Base-by-base conservation (phyloP, 2,113 vertebrate species). In the Sciurus niger region DNA sequence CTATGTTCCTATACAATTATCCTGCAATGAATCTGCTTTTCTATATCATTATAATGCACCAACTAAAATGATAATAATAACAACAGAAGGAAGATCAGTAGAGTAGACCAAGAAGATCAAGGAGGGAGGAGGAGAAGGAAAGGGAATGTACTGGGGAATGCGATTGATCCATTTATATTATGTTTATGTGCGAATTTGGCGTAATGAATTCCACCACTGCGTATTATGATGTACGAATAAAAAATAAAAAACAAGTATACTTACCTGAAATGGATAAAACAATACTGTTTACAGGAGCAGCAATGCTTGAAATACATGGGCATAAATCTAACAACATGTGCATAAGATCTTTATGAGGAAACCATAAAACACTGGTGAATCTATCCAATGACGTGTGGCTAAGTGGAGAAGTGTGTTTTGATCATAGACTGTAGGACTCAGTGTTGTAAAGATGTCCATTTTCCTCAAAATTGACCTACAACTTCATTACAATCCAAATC, bases 271-370 rank as follows among this genome's bases (percentile, higher is more conserved):
- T 58, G 67, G 32, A n/a, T 72, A 70, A 84, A 77, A 3, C 40
- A 83, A 4, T n/a, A 14, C 1, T 37, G 43, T 43, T 43, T 22
- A 48, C 9, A 51, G 18, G 22, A 67, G 4, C 58, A 82, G 8
- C 18, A 11, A 22, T 37, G 32, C 32, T 40, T 6, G 43, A 37
- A 78, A 22, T 24, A 17, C 13, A 63, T 53, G 24, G 7, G 8
- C 28, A 9, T 11, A 13, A 67, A 72, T 37, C 70, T 72, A 32
- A 46, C 20, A 5, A 43, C 48, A 22, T 8, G 6, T 22, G 20
- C 6, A 20, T 2, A 67, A 24, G 32, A 6, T 24, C 28, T 7
- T 0, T n/a, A 12, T 1, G 48, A n/a, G 10, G 34, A 37, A 46
- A n/a, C 53, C 8, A 12, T 14, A 43, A 25, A 53, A 43, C 4